Base-by-base conservation (phyloP, 2,888 invertebrate genomes). In the Lasioglossum calceatum region DNA sequence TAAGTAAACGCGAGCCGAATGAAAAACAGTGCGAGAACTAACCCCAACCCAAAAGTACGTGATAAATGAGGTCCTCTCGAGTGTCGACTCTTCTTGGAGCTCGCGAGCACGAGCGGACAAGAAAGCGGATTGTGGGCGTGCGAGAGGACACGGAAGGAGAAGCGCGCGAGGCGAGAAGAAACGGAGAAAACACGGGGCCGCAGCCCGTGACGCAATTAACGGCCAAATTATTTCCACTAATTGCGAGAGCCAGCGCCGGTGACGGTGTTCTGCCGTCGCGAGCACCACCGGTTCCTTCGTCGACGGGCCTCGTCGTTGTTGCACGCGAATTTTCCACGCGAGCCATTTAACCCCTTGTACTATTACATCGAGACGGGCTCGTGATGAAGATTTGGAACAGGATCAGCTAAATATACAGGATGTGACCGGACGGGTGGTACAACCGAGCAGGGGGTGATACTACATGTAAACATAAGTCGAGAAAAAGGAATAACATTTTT, bases 141-240 rank as follows among this genome's bases (percentile, higher is more conserved):
- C 64, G 36, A 58, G 74, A 58, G 54, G 71, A 79, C 79, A 61
- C 71, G 61, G 64, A 58, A 42, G 44, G 76, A 81, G 58, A 42
- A 77, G 61, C n/a, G 73, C 70, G 44, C 54, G 23, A 70, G 39
- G n/a, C 47, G 74, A 27, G 71, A 78, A 77, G 54, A 79, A 85
- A 71, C 70, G 84, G 87, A 90, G 90, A 85, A 91, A 91, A 77
- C 75, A 78, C 81, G 87, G 82, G 81, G 81, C 74, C 82, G 84
- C 84, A 85, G 85, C 39, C 86, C 87, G 87, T 91, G 86, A 89
- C 89, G 88, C 87, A 89, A 91, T 91, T 91, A 91, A 90, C 83
- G 86, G 79, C 86, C 72, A 89, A 90, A 90, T 89, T 83, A 91
- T 91, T 88, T 91, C 87, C 89, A 81, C 91, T 91, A 89, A 90